Evolutionary conservation across 2,113 vertebrate species (phyloP), one percentile per base, ranked within the genome.

Genomic region (Clarias batrachus): DNA sequence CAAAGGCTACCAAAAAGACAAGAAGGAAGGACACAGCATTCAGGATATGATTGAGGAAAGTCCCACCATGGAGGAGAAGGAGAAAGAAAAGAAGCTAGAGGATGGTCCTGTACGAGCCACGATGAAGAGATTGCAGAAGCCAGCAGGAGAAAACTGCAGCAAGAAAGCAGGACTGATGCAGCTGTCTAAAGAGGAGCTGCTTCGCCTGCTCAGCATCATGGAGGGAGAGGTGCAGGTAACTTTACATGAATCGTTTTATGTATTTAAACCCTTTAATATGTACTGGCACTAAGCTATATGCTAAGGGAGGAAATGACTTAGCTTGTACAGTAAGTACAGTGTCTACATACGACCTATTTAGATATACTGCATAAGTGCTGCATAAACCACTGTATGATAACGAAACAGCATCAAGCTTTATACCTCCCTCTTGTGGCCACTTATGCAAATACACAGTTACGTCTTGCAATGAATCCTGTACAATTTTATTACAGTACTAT

Each of bases 191-290:
- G 95, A 95, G 76, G 96, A 98, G 25, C 94, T 99, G 82, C 92
- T 99, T 25, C 96, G 93, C 25, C 94, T 99, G 66, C 96, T 99
- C 88, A 96, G 97, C 52, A 92, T 99, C 92, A 99, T 99, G 98
- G 98, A 99, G 90, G 98, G 98, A 89, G 98, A 99, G 85, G 89
- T 99, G 17, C 97, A 99, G 97, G 98, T 99, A 95, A 93, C 86
- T 86, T 27, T 79, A 65, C 77, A 33, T 8, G 3, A 54, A 78
- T 25, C 27, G 25, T 54, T 27, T n/a, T 54, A 56, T 56, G 4
- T 23, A 25, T 52, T 10, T 70, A 5, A 6, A 37, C 37, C n/a
- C 25, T 48, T 74, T 73, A 52, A 19, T 48, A 3, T 48, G 71
- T 9, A 23, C 33, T 4, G 33, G 21, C 41, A 52, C 21, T 23